These are phyloP conservation scores for Gymnoscopelus braueri DNA, from an alignment of 2,797 vertebrate species.

Conservation along the genomic window DNA sequence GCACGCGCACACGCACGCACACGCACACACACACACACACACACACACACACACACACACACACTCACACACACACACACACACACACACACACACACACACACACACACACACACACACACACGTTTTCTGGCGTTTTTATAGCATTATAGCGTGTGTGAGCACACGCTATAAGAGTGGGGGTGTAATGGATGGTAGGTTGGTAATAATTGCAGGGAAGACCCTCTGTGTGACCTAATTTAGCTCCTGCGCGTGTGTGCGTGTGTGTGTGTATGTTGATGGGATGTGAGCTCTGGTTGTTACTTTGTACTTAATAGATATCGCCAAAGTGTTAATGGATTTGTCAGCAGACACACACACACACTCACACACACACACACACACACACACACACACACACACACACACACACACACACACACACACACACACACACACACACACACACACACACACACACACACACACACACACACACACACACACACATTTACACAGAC, in stretches of 20 bases:
- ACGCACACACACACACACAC: no score
- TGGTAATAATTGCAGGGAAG: no score
- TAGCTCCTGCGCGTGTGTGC: conserved; percentile 11
- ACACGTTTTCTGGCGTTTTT: no score
- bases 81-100: no score
- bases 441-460: conserved; percentile 20
- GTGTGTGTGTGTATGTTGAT: neutral
- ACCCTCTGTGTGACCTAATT: no score
- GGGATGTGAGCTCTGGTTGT: conserved; percentile 5
- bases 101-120: no score
- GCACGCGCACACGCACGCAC: no score
- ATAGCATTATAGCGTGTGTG: no score
- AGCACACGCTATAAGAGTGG: no score
- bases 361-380: conserved; percentile 16
- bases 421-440: conserved; percentile 30
- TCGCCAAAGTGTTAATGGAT: conserved; percentile 69
- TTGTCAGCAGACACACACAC: conserved; percentile 58
- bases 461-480: neutral
- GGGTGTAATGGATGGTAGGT: no score
- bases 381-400: conserved; percentile 22
- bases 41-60: no score
- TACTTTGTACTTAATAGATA: conserved; percentile 57
- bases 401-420: conserved; percentile 7
- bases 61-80: no score
- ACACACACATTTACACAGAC: conserved; percentile 10